Evolutionary conservation across 1,140 invertebrate species (phyloP).

Genomic region (Scaptodrosophila lebanonensis): DNA sequence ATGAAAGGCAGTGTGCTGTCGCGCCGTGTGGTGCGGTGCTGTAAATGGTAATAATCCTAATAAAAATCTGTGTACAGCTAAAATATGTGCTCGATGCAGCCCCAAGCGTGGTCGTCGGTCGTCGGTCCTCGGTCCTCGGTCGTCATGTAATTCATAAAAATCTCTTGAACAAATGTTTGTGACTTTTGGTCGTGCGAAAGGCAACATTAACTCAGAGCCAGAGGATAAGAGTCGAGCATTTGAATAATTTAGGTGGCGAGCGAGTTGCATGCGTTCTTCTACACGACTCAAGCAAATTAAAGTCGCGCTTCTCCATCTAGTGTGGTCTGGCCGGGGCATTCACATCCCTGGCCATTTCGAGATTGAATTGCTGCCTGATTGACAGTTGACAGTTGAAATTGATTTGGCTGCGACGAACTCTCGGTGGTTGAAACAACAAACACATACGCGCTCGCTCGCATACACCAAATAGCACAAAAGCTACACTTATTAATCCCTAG

Average conservation of each 20-base stretch:
- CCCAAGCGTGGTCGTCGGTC: no score
- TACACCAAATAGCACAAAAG: slow-evolving; percentile 9
- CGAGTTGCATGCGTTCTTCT: neutral
- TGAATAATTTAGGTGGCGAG: slow-evolving; percentile 33
- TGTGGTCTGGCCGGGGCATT: neutral
- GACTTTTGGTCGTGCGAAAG: slow-evolving; percentile 17
- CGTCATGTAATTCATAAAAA: slow-evolving; percentile 70
- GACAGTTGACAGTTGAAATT: slow-evolving; percentile 74
- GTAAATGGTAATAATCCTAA: slow-evolving; percentile 61
- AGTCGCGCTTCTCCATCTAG: slow-evolving; percentile 15
- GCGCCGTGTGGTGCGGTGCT: slow-evolving; percentile 42
- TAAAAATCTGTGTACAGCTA: slow-evolving; percentile 60
- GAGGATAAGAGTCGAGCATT: slow-evolving; percentile 1
- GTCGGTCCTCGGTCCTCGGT: no score
- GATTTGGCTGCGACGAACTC: slow-evolving; percentile 45
- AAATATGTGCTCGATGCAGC: no score
- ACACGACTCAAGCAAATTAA: no score
- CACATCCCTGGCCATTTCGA: slow-evolving; percentile 38
- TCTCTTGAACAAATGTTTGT: slow-evolving; percentile 69
- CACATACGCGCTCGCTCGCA: neutral
- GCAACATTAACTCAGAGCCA: slow-evolving; percentile 40
- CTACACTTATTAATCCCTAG: slow-evolving; percentile 65
- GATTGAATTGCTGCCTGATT: slow-evolving; percentile 71
- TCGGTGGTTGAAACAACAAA: slow-evolving; percentile 53
- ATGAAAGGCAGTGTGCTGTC: neutral